Evolutionary conservation across 2,113 vertebrate species (phyloP), one percentile per base, ranked within the genome.

Genomic region (Elaphurus davidianus): DNA sequence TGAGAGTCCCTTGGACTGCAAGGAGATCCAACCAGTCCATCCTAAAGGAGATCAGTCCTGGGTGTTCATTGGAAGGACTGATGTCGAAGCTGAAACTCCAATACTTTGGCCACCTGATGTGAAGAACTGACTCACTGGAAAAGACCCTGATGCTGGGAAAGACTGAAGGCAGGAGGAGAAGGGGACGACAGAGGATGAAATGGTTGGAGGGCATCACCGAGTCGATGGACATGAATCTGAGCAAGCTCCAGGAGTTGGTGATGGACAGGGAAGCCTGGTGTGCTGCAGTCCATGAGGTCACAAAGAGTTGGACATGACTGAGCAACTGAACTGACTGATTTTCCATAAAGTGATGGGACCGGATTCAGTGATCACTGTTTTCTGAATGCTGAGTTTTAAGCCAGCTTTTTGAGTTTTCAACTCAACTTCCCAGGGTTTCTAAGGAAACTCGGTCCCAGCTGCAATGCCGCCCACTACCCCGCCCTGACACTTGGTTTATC

Each of bases 401-500:
- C n/a, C 36, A 21, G 19, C 19, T 40, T 71, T 71, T 71, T 23
- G 36, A 40, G n/a, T 40, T 71, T 71, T 71, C 36, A 71, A 82
- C 1, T 6, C 67, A 93, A 17, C 36, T 17, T 6, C 54, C 5
- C 50, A 23, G 64, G 30, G 60, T 3, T 23, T 47, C 55, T 64
- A 52, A n/a, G 67, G 36, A 17, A 36, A 14, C 33, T 30, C 4
- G 2, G 23, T 6, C 30, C 36, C 45, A 30, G 28, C 12, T 52
- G 1, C 74, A 25, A 45, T 45, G 74, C 40, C 14, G 25, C 25
- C 30, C 0, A 9, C 0, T 10, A 3, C 10, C 27, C 14, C 1
- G 1, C 27, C 50, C 6, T 17, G 21, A 85, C 40, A 14, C 2
- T 25, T 2, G 6, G 8, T 36, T 55, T 17, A 1, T 2, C 5